Base-by-base conservation (phyloP, 2,888 invertebrate species). In the Lycaena phlaeas region DNA sequence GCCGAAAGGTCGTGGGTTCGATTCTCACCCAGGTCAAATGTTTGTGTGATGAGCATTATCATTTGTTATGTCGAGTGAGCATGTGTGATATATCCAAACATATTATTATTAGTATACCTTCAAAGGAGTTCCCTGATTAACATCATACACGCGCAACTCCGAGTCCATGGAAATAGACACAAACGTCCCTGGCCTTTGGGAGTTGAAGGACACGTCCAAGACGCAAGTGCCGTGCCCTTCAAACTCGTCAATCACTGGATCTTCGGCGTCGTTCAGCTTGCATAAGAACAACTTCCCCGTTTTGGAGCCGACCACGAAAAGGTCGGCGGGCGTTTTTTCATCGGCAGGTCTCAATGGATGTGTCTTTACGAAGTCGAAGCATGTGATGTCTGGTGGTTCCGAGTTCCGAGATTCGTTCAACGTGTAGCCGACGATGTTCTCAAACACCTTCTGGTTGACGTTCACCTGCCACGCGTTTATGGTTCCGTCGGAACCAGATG, bases 391-490 rank as follows among this genome's bases (percentile, higher is more conserved):
- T 0, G 68, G 62, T 0, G 62, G 47, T 0, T 52, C 48, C 25
- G 57, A 40, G n/a, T 73, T 71, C 4, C 55, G 57, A 0, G 67
- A 59, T 0, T 67, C 67, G 28, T 75, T 73, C 0, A 82, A 52
- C 0, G 46, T 45, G 39, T 74, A 82, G 1, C 61, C 55, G 0
- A 69, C 48, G 0, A 82, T 58, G 6, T 58, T 67, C 15, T 77
- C 71, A 27, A 82, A 78, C 1, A 67, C 53, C 34, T 68, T 68
- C 1, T 50, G 40, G 36, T 59, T 62, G 0, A 60, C 53, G 31
- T 82, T 81, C 0, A 76, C 78, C 48, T 71, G 73, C 79, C 81
- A 82, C 0, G 69, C 62, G 48, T 70, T 74, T 0, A 82, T 14
- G 0, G 66, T 66, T 0, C 81, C 63, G 17, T 56, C 54, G 25